Conservation (phyloP, 2,888 invertebrate species). For the Andrena minutula region DNA sequence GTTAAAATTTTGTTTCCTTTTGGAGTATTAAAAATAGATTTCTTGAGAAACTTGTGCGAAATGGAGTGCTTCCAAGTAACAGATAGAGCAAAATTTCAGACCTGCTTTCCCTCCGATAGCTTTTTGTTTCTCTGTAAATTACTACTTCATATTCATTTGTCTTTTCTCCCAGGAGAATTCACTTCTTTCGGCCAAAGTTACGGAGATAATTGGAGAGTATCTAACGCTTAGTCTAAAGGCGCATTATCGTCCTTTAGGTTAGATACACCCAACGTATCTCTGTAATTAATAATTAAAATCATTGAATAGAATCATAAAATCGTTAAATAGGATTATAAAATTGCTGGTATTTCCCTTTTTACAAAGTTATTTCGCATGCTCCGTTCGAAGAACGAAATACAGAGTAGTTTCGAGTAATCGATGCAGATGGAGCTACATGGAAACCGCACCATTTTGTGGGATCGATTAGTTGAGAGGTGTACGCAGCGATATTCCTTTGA, state of each 20-base stretch:
- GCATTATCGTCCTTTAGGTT: background rate
- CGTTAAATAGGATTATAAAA: background rate
- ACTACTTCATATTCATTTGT: background rate
- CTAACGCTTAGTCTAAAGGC: no score
- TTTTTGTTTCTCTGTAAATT: background rate
- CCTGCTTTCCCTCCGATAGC: background rate
- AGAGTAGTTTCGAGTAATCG: constrained; percentile 22
- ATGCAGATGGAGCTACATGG: constrained; percentile 36
- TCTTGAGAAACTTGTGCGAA: background rate
- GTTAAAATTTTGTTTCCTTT: background rate
- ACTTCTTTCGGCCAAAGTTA: background rate
- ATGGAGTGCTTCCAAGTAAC: background rate
- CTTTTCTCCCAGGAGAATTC: background rate
- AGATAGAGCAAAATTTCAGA: background rate
- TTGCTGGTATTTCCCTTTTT: background rate
- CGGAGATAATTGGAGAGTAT: background rate
- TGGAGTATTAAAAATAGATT: background rate
- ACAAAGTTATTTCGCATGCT: background rate
- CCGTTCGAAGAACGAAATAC: constrained; percentile 9
- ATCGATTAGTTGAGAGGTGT: constrained; percentile 67
- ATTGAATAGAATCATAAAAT: background rate
- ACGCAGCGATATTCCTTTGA: constrained; percentile 65
- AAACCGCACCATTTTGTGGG: constrained; percentile 34
- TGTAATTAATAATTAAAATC: background rate
- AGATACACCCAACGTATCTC: background rate